Base-by-base conservation (phyloP, 2,888 invertebrate genomes). In the Drosophila engyochracea region DNA sequence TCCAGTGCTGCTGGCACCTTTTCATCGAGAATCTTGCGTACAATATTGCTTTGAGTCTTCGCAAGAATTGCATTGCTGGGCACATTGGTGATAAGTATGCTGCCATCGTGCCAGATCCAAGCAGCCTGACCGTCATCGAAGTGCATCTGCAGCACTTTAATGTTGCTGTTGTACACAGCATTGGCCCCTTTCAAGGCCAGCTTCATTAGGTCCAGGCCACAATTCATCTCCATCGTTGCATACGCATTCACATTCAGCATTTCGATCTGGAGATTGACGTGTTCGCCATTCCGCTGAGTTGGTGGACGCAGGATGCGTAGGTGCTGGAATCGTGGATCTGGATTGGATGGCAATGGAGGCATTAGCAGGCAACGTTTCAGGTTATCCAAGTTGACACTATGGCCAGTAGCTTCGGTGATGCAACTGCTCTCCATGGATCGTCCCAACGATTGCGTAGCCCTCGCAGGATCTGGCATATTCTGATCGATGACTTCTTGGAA, bases 21-120 rank as follows among this genome's bases (percentile, higher is more conserved):
- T 7, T 22, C 14, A 10, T 51, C 47, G 28, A 57, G 22, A 3
- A 82, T n/a, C 14, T 64, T 57, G 4, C 28, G 6, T 16, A 80
- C 0, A 16, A 83, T 14, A 2, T 47, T 25, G 0, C 4, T n/a
- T n/a, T 70, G 75, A 0, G 73, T 70, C 1, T 71, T 53, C 1
- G 7, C 14, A 14, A 85, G 53, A 6, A 60, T 22, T 2, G 31
- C 14, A 9, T 69, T 64, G 25, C 31, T 79, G 14, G 61, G 47
- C 0, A 70, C 71, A 61, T 82, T 82, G 16, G 44, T 64, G 10
- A 85, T 78, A 47, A 83, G 53, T 0, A 83, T 41, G 28, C 25
- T 64, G 52, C 83, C 81, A 41, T 78, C 66, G 9, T 51, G 16
- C 83, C 83, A 85, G 1, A 85, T 57, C 83, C 83, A 82, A 9